Percentiles rank a stretch among this genome's conserved stretches.
Conservation (phyloP, 2,888 invertebrate species). For the Tubiluchus corallicola region DNA sequence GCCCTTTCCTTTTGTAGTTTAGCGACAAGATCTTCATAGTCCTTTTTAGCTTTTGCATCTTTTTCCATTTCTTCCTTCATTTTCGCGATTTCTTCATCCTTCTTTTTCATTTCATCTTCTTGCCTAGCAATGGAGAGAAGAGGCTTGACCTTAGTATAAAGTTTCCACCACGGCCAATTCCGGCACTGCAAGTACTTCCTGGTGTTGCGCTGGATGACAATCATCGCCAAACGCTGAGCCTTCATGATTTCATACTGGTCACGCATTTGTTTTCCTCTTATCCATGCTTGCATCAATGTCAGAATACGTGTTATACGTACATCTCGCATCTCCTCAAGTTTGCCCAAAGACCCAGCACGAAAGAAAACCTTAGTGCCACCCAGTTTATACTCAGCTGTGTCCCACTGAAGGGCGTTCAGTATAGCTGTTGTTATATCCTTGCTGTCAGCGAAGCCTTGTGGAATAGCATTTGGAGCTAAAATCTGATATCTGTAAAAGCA, state of each 20-base stretch:
- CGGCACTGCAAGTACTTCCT: conserved; percentile 96
- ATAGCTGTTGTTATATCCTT: conserved; percentile 42
- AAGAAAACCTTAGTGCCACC: conserved; percentile 99
- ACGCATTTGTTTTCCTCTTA: conserved; percentile 54
- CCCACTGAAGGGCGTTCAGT: conserved; percentile 60
- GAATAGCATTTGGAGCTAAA: conserved; percentile 69
- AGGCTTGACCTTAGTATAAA: conserved; percentile 64
- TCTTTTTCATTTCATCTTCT: conserved; percentile 23
- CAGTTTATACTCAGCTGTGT: conserved; percentile 84
- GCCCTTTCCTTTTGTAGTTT: not conserved
- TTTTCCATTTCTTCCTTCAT: conserved; percentile 4
- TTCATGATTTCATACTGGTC: conserved; percentile 86
- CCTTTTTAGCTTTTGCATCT: conserved; percentile 6
- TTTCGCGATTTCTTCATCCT: conserved; percentile 24
- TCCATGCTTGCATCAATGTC: conserved; percentile 91
- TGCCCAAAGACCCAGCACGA: conserved; percentile 99
- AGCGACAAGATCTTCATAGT: conserved; percentile 4
- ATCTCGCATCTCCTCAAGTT: conserved; percentile 99
- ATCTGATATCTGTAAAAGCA: conserved; percentile 58
- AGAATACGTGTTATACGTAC: conserved; percentile 84
- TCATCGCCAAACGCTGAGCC: conserved; percentile 91
- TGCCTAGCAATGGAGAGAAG: not conserved
- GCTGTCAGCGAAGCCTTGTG: conserved; percentile 34
- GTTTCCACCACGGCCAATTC: conserved; percentile 99
- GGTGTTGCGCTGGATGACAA: conserved; percentile 98